Base-by-base conservation (phyloP, 2,797 vertebrate genomes). In the Eupleurogrammus muticus region DNA sequence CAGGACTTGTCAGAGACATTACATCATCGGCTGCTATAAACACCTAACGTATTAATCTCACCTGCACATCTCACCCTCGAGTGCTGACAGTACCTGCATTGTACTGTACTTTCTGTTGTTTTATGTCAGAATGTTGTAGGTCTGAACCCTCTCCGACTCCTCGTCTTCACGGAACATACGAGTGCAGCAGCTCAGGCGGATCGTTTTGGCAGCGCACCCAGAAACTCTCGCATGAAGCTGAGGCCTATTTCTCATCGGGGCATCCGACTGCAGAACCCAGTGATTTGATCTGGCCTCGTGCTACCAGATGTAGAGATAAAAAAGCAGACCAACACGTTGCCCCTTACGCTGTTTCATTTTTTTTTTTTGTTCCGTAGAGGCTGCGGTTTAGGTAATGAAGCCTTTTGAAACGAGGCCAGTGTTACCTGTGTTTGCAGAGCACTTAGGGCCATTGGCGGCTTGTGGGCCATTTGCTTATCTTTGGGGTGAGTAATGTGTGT, bases 391-490 rank as follows among this genome's bases (percentile, higher is more conserved):
- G 77, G 67, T 75, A 87, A 87, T 77, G 64, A 83, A 64, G 11
- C 53, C 59, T 51, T 75, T 72, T 81, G 71, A 89, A 85, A 82
- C 1, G 48, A 79, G 77, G 70, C 78, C 84, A 77, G 74, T 63
- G 70, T 87, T 87, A 90, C 89, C 87, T 87, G 82, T 92, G 86
- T 91, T 93, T 91, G 88, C 63, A 14, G 23, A 93, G 86, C 91
- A 92, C 91, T 93, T 91, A 87, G 77, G 77, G 75, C 79, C 89
- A 83, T 81, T 67, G 87, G 85, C 60, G 57, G 87, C 79, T 82
- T 62, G 80, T 60, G 58, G 80, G 77, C 71, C 86, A 86, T 90
- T 91, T 91, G 87, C 90, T 93, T 94, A 94, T 94, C 93, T 94
- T 88, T 77, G 73, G 70, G 76, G 75, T 87, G 90, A 92, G 87